Percentiles rank a stretch among this genome's conserved stretches.
These are phyloP conservation scores for cat (Felis catus) DNA, from an alignment of 2,113 vertebrate species.

Conservation along the genomic window DNA sequence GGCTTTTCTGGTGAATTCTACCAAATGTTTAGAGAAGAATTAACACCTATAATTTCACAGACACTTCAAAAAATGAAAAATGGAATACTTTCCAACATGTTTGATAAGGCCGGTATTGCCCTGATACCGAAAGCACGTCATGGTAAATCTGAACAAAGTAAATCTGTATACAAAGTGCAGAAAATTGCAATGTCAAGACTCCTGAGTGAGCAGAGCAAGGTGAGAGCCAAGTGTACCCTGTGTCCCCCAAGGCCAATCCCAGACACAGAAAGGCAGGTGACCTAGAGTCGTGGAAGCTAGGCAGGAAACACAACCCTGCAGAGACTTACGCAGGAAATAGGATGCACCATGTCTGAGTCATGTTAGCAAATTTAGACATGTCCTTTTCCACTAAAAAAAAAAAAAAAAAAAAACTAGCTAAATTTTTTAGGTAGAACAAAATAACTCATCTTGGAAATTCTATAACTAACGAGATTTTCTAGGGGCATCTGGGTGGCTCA, in stretches of 20 bases:
- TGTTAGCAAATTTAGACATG: not conserved
- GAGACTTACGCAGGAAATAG: not conserved
- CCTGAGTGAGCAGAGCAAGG: not conserved
- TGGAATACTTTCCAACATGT: not conserved
- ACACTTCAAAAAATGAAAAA: not conserved
- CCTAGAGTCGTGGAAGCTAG: too few species aligned
- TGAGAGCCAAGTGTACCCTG: fast-evolving
- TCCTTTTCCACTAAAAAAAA: not conserved
- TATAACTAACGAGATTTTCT: not conserved
- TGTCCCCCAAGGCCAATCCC: fast-evolving
- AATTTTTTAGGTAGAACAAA: not conserved
- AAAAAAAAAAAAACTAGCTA: not conserved
- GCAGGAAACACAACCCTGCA: not conserved
- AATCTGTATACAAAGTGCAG: not conserved
- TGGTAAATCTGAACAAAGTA: too few species aligned
- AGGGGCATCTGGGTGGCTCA: not conserved
- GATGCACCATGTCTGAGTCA: not conserved
- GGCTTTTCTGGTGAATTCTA: not conserved
- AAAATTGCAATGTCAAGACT: not conserved
- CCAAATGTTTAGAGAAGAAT: not conserved
- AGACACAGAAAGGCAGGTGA: fast-evolving
- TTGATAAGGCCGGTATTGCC: not conserved
- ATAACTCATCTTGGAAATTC: not conserved
- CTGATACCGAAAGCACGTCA: not conserved
- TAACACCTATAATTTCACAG: not conserved